Conservation (phyloP, 1,140 invertebrate genomes). For the Penaeus japonicus region DNA sequence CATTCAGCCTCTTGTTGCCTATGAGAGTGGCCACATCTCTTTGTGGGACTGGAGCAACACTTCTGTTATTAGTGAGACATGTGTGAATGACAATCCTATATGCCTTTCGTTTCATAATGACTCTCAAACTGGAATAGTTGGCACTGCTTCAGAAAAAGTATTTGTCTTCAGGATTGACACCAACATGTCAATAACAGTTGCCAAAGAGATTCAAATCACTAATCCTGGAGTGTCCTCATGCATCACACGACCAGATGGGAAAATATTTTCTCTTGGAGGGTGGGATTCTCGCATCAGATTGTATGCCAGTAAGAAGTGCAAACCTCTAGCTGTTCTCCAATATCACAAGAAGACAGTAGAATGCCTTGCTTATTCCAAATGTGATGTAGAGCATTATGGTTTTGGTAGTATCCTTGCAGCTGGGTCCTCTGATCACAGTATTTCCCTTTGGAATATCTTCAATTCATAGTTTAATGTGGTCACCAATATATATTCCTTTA, state of each 20-base stretch:
- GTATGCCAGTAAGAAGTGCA: constrained; percentile 54
- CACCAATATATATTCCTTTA: too few species aligned
- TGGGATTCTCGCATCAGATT: constrained; percentile 57
- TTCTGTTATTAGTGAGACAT: constrained; percentile 25
- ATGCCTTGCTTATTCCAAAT: constrained; percentile 42
- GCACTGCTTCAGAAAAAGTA: constrained; percentile 53
- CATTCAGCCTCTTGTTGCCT: constrained; percentile 22
- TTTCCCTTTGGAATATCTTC: constrained; percentile 56
- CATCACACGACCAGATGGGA: constrained; percentile 45
- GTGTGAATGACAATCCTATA: constrained; percentile 50
- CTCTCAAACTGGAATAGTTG: constrained; percentile 40
- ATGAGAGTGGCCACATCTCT: constrained; percentile 54
- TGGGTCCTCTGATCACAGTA: constrained; percentile 51
- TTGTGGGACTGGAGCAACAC: constrained; percentile 54
- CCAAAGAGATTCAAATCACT: constrained; percentile 44
- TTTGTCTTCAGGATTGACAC: constrained; percentile 36
- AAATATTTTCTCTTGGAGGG: constrained; percentile 51
- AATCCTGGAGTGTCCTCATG: constrained; percentile 50
- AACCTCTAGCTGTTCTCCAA: constrained; percentile 52
- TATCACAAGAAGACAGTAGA: constrained; percentile 58
- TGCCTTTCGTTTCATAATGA: constrained; percentile 47
- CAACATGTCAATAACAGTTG: constrained; percentile 14
- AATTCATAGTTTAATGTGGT: not conserved
- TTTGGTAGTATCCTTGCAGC: constrained; percentile 47
- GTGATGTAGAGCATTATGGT: constrained; percentile 39